These are phyloP conservation scores for Oxytorus armatus DNA, from an alignment of 2,888 invertebrate genomes.

Conservation along the genomic window DNA sequence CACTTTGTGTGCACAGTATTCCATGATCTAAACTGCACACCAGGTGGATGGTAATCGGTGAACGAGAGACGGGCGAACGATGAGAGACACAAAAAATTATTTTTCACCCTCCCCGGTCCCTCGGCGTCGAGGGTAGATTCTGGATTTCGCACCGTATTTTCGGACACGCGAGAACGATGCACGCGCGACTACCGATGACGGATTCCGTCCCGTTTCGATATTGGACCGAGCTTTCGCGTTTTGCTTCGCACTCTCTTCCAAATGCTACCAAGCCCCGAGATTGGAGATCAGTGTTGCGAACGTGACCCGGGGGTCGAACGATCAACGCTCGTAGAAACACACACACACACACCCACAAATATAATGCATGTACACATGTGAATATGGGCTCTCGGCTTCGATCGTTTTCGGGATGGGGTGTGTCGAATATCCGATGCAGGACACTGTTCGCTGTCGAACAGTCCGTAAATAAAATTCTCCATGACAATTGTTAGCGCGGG, in stretches of 20 bases:
- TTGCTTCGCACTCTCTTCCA: constrained; percentile 29
- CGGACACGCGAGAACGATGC: constrained; percentile 10
- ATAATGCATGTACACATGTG: neutral
- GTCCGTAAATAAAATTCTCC: constrained; percentile 71
- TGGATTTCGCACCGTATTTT: constrained; percentile 13
- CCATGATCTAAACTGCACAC: constrained; percentile 28
- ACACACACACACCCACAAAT: constrained; percentile 26
- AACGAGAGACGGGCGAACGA: constrained; percentile 17
- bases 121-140: neutral
- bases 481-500: constrained; percentile 68
- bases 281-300: constrained; percentile 62
- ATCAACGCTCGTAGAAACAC: constrained; percentile 48
- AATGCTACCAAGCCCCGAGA: constrained; percentile 49
- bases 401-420: constrained; percentile 36
- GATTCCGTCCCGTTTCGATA: constrained; percentile 34
- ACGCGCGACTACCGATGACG: constrained; percentile 51
- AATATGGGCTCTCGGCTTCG: constrained; percentile 30
- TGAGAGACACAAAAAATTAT: neutral
- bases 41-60: constrained; percentile 36
- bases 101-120: constrained; percentile 10
- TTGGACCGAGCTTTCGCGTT: constrained; percentile 18
- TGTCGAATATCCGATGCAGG: constrained; percentile 42
- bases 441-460: constrained; percentile 39
- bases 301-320: constrained; percentile 55
- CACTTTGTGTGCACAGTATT: constrained; percentile 4